These are phyloP conservation scores for Chelonoidis abingdonii DNA, from an alignment of 2,113 vertebrate genomes.

Conservation along the genomic window DNA sequence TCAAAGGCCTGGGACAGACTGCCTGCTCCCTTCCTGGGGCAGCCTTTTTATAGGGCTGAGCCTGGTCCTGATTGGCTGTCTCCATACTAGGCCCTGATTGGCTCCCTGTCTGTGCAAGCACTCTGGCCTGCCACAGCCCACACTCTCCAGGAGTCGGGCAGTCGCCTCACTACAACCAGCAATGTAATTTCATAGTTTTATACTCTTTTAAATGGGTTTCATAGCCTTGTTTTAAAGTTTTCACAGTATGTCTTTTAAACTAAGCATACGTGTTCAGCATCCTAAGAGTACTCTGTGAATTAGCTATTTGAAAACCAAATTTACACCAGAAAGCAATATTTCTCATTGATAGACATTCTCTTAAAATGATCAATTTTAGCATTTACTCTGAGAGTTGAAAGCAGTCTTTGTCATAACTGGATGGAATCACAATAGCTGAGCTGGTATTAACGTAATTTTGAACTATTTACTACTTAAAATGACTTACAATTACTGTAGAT, in stretches of 20 bases:
- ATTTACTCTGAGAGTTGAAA: slow-evolving; percentile 23
- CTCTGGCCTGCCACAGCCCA: too few relatives aligned
- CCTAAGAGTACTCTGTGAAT: slow-evolving; percentile 6
- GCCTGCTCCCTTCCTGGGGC: too few relatives aligned
- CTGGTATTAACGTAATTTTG: not conserved
- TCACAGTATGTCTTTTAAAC: not conserved
- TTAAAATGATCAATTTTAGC: slow-evolving; percentile 19
- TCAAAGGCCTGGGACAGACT: too few relatives aligned
- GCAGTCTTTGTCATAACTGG: not conserved
- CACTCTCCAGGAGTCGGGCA: too few relatives aligned
- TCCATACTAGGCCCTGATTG: too few relatives aligned
- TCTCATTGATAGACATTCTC: slow-evolving; percentile 21
- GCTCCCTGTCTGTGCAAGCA: too few relatives aligned
- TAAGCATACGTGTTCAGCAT: not conserved
- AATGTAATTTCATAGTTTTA: not conserved
- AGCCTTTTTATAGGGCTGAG: too few relatives aligned
- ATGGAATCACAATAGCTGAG: not conserved
- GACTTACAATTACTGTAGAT: not conserved
- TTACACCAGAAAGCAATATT: not conserved
- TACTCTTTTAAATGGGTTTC: not conserved
- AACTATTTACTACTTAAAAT: slow-evolving; percentile 2
- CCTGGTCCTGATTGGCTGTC: too few relatives aligned
- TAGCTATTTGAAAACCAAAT: not conserved
- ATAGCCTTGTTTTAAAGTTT: not conserved
- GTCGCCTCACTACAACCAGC: not conserved